Percentiles rank a stretch among this genome's conserved stretches.
phyloP scores from a whole-genome alignment of 2,113 vertebrate species.

The Amphiprion percula region DNA sequence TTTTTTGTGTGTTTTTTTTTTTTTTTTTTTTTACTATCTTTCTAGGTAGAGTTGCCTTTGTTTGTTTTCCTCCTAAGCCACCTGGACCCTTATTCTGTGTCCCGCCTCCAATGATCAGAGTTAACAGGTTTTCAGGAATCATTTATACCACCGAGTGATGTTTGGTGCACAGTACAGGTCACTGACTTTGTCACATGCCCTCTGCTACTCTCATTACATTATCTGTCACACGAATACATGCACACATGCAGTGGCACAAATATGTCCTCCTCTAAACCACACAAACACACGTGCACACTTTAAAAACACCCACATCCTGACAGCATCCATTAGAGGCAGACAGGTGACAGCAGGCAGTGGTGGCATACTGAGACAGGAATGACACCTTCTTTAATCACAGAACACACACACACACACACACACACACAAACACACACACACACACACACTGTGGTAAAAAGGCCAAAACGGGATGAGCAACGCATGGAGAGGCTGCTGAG shows the following conservation, averaged over 20 bases:
- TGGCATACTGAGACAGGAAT: slow-evolving; percentile 59
- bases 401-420: slow-evolving; percentile 8
- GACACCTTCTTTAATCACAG: slow-evolving; percentile 65
- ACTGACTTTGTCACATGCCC: slow-evolving; percentile 14
- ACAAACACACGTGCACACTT: slow-evolving; percentile 3
- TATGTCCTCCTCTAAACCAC: slow-evolving; percentile 1
- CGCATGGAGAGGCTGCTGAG: not conserved
- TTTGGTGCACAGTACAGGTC: slow-evolving; percentile 23
- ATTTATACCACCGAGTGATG: slow-evolving; percentile 14
- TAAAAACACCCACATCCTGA: slow-evolving; percentile 8
- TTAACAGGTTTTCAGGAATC: slow-evolving; percentile 5
- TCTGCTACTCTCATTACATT: slow-evolving; percentile 11
- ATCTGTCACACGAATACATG: not conserved
- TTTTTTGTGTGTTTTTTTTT: not conserved
- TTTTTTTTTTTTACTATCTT: not conserved
- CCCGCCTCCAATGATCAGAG: not conserved
- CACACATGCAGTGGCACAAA: slow-evolving; percentile 1
- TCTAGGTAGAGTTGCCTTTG: not conserved
- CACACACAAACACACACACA: slow-evolving; percentile 10
- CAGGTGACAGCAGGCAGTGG: slow-evolving; percentile 62
- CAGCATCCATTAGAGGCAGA: slow-evolving; percentile 61
- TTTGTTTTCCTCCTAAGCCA: not conserved
- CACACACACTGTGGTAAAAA: slow-evolving; percentile 22
- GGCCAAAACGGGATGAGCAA: slow-evolving; percentile 5
- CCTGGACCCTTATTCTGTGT: not conserved